Conservation (phyloP, 2,797 vertebrate genomes). For the Silurus aristotelis region DNA sequence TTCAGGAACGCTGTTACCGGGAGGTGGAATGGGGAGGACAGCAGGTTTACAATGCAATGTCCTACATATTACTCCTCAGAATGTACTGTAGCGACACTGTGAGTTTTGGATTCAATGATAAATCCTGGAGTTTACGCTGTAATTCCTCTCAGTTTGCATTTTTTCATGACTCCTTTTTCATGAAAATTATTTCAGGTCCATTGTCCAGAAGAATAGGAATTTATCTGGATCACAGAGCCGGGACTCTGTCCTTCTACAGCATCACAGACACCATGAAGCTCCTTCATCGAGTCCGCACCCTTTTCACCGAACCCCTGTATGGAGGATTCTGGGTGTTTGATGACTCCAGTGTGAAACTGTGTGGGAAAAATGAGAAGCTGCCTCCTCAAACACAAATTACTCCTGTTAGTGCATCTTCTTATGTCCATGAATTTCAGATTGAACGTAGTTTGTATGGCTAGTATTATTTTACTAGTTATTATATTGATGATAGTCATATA, state of each 20-base stretch:
- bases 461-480: too few species aligned
- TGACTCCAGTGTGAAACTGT: neutral
- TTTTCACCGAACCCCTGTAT: neutral
- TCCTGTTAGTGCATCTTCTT: neutral
- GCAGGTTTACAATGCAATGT: neutral
- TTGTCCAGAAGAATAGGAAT: neutral
- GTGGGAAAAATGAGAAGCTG: neutral
- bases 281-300: neutral
- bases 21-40: neutral
- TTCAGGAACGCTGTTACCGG: neutral
- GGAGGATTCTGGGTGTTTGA: neutral
- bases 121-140: neutral
- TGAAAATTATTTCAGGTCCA: neutral
- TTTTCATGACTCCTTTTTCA: fast-evolving
- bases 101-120: neutral
- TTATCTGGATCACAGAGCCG: neutral
- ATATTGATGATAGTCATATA: too few species aligned
- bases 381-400: neutral
- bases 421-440: neutral
- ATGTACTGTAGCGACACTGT: neutral
- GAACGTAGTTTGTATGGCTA: too few species aligned
- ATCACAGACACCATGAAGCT: neutral
- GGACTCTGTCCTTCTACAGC: conserved; percentile 4
- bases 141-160: neutral
- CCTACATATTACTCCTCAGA: neutral